Conservation (phyloP, 2,797 vertebrate species). For the Siniperca undulata region DNA sequence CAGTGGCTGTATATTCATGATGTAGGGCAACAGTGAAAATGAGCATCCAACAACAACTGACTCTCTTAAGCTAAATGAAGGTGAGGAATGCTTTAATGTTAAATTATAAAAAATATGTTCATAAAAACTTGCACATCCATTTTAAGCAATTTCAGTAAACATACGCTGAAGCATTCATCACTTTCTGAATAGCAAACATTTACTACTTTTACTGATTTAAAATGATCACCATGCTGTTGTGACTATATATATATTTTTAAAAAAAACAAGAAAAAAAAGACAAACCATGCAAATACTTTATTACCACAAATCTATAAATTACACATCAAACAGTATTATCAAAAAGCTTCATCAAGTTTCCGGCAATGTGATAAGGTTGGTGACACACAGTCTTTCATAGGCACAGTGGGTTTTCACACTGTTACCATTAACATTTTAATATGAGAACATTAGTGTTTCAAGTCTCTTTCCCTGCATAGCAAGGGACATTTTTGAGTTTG, state of each 20-base stretch:
- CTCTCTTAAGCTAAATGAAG: neutral
- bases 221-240: neutral
- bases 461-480: conserved; percentile 16
- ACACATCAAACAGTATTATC: conserved; percentile 32
- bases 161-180: neutral
- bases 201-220: neutral
- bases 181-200: neutral
- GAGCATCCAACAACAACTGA: neutral
- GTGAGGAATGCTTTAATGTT: too few relatives aligned
- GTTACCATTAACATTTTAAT: neutral
- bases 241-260: too few relatives aligned
- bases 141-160: neutral
- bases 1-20: neutral
- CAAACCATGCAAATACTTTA: conserved; percentile 48
- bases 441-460: neutral
- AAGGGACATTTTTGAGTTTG: neutral
- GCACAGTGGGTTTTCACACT: conserved; percentile 30
- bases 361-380: conserved; percentile 1
- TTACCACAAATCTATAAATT: conserved; percentile 29
- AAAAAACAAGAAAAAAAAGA: neutral
- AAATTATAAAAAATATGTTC: neutral
- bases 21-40: neutral
- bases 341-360: conserved; percentile 36
- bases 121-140: neutral
- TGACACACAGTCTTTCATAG: conserved; percentile 13